A percentile compares a stretch with the other conserved stretches of the same genome.
Conservation (phyloP, 2,888 invertebrate genomes). For the Xestobium rufovillosum region DNA sequence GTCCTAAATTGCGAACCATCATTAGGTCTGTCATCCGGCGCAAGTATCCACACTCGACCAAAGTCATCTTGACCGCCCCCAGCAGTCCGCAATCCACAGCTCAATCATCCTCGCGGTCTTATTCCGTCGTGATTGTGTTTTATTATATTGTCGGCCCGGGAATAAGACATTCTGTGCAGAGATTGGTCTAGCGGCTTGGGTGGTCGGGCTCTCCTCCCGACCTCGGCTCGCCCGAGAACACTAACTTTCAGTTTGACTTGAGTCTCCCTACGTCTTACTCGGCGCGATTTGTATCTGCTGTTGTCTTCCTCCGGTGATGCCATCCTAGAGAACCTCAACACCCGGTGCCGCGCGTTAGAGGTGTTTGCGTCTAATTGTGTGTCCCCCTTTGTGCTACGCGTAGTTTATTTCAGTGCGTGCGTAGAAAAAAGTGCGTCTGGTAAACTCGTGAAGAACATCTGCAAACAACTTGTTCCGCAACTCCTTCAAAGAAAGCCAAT, state of each 20-base stretch:
- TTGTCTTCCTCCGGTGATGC: slow-evolving; percentile 15
- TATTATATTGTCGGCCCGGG: slow-evolving; percentile 42
- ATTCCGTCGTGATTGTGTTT: slow-evolving; percentile 43
- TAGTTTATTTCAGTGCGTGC: too few species aligned
- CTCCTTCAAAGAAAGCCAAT: too few species aligned
- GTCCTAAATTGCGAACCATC: slow-evolving; percentile 30
- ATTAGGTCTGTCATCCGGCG: slow-evolving; percentile 30
- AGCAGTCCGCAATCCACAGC: slow-evolving; percentile 39
- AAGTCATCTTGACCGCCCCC: slow-evolving; percentile 35
- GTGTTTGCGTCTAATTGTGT: too few species aligned
- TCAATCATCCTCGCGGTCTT: slow-evolving; percentile 43
- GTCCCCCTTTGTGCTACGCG: too few species aligned
- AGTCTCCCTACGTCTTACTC: slow-evolving; percentile 32
- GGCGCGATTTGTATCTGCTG: slow-evolving; percentile 31
- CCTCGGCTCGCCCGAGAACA: slow-evolving; percentile 21
- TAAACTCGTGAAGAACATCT: too few species aligned
- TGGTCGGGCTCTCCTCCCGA: slow-evolving; percentile 38
- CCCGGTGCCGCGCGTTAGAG: slow-evolving; percentile 2
- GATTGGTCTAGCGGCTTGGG: slow-evolving; percentile 45
- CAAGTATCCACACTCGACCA: slow-evolving; percentile 9
- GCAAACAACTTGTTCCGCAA: too few species aligned
- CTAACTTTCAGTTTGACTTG: slow-evolving; percentile 35
- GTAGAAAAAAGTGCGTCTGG: too few species aligned
- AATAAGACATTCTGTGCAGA: slow-evolving; percentile 44
- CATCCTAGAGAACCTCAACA: not conserved